Evolutionary conservation across 2,888 invertebrate species (phyloP).

Genomic region (Limnephilus auricula): DNA sequence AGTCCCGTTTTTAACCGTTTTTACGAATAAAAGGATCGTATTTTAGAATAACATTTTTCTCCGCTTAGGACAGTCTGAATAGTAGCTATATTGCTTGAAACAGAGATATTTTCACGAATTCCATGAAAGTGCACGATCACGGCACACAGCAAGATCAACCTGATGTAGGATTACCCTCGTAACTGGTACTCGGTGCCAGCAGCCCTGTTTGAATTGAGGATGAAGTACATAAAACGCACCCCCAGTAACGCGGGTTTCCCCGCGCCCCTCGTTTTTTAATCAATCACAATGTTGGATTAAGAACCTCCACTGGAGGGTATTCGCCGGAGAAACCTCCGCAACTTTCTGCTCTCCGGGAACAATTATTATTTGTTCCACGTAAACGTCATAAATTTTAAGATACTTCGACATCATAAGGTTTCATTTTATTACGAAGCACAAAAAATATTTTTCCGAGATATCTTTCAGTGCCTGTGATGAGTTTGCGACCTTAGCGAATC

Average conservation of each 20-base stretch:
- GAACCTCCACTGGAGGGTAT: conserved; percentile 44
- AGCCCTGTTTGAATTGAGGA: background rate
- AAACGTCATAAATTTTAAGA: conserved; percentile 25
- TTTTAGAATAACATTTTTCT: no score
- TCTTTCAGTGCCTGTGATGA: background rate
- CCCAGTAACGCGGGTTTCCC: conserved; percentile 45
- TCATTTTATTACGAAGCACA: conserved; percentile 7
- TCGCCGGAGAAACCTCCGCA: conserved; percentile 39
- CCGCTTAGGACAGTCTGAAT: no score
- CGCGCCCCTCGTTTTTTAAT: conserved; percentile 56
- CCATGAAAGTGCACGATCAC: background rate
- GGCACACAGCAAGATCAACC: background rate
- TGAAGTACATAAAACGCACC: conserved; percentile 7
- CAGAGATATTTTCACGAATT: no score
- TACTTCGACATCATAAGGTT: conserved; percentile 34
- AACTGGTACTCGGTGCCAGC: background rate
- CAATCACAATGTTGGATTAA: conserved; percentile 56
- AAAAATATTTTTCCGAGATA: background rate
- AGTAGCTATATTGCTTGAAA: no score
- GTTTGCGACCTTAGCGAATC: background rate
- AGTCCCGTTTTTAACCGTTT: no score
- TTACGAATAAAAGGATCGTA: no score
- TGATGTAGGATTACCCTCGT: background rate
- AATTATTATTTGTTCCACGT: conserved; percentile 41
- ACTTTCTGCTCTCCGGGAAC: background rate